A percentile compares a stretch with the other conserved stretches of the same genome.
These are phyloP conservation scores for Phoeniculus purpureus DNA, from an alignment of 2,797 vertebrate species.

Conservation along the genomic window DNA sequence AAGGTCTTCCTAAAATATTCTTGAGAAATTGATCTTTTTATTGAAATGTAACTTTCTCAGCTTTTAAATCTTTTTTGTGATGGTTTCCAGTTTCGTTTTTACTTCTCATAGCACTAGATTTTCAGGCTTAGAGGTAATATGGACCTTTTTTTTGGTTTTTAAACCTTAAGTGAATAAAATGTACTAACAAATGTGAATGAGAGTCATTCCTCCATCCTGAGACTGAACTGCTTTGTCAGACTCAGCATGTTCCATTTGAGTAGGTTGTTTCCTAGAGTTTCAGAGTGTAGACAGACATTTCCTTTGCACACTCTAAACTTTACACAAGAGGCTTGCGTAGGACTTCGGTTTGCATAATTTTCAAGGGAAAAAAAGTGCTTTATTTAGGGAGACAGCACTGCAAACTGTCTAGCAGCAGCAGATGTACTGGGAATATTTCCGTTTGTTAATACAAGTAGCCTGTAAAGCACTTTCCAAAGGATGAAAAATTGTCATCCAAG, in stretches of 20 bases:
- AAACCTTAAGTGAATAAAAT: not conserved
- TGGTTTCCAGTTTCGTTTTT: not conserved
- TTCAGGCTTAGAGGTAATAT: not conserved
- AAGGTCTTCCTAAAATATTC: not conserved
- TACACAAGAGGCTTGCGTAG: not conserved
- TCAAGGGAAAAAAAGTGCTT: not conserved
- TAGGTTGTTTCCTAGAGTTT: not conserved
- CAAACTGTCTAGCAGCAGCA: not conserved
- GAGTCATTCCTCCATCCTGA: not conserved
- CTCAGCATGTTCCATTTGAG: not conserved
- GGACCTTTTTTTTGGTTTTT: not conserved
- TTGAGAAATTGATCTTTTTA: not conserved
- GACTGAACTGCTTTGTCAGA: not conserved
- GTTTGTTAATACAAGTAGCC: not conserved
- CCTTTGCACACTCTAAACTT: not conserved
- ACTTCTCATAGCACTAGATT: not conserved
- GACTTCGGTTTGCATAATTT: not conserved
- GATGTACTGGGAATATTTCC: not conserved
- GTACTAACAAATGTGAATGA: not conserved
- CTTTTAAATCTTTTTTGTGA: not conserved
- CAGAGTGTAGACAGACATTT: not conserved
- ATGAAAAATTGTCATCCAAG: not conserved
- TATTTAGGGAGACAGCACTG: not conserved
- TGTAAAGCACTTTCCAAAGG: not conserved
- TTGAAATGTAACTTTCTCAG: not conserved